Conservation (phyloP, 2,797 vertebrate species). For the Dipus sagitta region DNA sequence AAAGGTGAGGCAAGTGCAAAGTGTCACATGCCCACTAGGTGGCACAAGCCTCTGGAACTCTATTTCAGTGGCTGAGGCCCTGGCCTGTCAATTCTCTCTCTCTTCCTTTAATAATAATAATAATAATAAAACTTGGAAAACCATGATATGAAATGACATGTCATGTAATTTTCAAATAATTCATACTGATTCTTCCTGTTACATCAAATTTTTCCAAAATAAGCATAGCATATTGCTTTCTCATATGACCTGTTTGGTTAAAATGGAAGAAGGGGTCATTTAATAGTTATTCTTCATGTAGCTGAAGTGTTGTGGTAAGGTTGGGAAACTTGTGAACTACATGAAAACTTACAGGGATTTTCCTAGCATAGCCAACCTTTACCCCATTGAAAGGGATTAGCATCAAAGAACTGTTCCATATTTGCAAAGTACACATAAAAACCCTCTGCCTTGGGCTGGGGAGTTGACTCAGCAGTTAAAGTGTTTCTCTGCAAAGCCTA, state of each 20-base stretch:
- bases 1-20: no score
- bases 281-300: neutral
- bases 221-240: neutral
- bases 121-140: neutral
- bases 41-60: no score
- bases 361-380: neutral
- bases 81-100: no score
- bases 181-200: neutral
- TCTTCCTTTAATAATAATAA: no score
- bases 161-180: conserved; percentile 25
- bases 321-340: neutral
- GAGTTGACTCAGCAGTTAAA: no score
- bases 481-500: no score
- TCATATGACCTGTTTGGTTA: neutral
- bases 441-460: no score
- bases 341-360: neutral
- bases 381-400: neutral
- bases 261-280: neutral
- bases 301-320: neutral
- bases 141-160: neutral
- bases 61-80: no score
- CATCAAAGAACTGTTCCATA: neutral
- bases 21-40: no score
- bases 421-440: neutral
- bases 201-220: conserved; percentile 27